Conservation (phyloP, 30 jellyfish, hydroid and myxozoan genomes). For the Calvadosia cruxmelitensis region DNA sequence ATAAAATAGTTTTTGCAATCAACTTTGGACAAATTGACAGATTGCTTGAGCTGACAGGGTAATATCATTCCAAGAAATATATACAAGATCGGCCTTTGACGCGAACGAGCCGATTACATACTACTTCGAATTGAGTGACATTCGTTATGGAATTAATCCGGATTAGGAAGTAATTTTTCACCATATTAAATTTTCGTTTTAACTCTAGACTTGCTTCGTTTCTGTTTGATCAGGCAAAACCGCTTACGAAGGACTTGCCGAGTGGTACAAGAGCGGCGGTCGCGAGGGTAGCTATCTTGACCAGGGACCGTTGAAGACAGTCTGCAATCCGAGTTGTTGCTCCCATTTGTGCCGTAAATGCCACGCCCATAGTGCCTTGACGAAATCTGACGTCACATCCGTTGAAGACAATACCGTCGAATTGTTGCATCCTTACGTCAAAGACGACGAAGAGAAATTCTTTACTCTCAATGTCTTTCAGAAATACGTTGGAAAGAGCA, state of each 20-base stretch:
- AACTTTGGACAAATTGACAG: no score
- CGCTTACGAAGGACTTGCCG: conserved; percentile 72
- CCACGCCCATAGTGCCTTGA: background rate
- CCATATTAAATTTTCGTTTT: no score
- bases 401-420: background rate
- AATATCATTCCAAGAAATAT: no score
- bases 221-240: conserved; percentile 36
- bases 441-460: background rate
- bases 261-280: conserved; percentile 72
- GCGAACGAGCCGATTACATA: background rate
- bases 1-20: no score
- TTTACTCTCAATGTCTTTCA: background rate
- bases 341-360: conserved; percentile 67
- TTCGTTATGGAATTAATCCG: no score
- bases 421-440: no score
- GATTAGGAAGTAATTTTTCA: no score
- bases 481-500: background rate
- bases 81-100: no score
- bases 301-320: conserved; percentile 30
- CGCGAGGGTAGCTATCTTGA: conserved; percentile 62
- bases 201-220: no score
- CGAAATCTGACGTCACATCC: background rate
- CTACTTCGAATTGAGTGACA: background rate
- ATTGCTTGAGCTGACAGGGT: no score
- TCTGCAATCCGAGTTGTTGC: conserved; percentile 91